Percentiles rank a stretch among this genome's conserved stretches.
Evolutionary conservation across 2,797 vertebrate genomes (phyloP).

Genomic region (Gorsachius magnificus): DNA sequence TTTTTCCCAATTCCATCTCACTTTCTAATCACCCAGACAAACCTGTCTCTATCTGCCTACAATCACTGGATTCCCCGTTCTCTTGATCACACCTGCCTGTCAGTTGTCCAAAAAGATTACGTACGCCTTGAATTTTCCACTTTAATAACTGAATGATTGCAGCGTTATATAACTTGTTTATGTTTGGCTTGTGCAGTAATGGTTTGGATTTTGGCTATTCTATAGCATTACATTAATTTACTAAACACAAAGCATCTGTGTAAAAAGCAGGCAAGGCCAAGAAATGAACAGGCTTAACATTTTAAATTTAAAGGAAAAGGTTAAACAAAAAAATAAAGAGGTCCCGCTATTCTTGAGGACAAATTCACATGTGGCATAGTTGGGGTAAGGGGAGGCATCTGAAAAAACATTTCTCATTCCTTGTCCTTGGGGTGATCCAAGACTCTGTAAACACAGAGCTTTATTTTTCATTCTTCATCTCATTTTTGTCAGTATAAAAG

Average conservation of each 20-base stretch:
- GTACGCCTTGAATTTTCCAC: conserved; percentile 32
- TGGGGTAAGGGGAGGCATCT: not conserved
- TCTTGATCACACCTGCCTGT: conserved; percentile 63
- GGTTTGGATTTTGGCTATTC: not conserved
- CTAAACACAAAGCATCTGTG: not conserved
- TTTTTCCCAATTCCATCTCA: conserved; percentile 13
- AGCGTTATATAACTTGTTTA: conserved; percentile 65
- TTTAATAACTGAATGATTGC: conserved; percentile 51
- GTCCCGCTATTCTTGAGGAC: not conserved
- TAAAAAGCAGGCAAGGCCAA: not conserved
- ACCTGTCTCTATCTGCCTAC: conserved; percentile 48
- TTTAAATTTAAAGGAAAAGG: not conserved
- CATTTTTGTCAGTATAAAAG: not conserved
- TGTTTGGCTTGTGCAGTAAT: not conserved
- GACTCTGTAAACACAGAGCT: not conserved
- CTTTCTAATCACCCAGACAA: conserved; percentile 41
- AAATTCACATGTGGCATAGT: not conserved
- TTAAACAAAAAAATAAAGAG: not conserved
- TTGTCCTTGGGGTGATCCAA: not conserved
- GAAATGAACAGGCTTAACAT: not conserved
- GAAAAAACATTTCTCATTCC: not conserved
- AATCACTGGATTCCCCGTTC: conserved; percentile 32
- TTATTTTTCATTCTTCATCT: conserved; percentile 9
- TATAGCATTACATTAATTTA: not conserved
- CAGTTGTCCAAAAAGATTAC: conserved; percentile 63